Percentiles rank a stretch among this genome's conserved stretches.
Conservation (phyloP, 2,797 vertebrate species). For the Sardinella longiceps region DNA sequence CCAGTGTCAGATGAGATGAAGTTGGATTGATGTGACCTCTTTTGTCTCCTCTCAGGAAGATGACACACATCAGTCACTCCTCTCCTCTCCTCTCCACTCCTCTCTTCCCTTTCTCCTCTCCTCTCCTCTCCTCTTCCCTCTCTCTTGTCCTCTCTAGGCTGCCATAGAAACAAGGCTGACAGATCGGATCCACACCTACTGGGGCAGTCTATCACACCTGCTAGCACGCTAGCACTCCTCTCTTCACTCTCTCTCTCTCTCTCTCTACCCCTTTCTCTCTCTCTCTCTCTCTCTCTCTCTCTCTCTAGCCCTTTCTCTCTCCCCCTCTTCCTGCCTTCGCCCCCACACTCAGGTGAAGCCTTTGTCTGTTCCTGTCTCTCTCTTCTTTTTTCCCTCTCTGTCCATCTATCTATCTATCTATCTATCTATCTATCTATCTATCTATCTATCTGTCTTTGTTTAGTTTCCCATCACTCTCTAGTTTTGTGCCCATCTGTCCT, state of each 20-base stretch:
- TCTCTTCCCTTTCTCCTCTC: too few relatives aligned
- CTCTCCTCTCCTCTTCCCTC: too few relatives aligned
- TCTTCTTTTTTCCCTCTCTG: too few relatives aligned
- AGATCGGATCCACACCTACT: constrained; percentile 56
- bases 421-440: too few relatives aligned
- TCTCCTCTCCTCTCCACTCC: background rate
- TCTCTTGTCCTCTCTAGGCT: background rate
- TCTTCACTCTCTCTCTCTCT: background rate
- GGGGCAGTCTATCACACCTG: background rate
- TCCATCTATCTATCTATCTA: background rate
- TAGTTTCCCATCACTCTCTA: background rate
- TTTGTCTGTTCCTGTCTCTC: too few relatives aligned
- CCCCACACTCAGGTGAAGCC: too few relatives aligned
- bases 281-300: too few relatives aligned
- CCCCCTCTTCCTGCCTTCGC: too few relatives aligned
- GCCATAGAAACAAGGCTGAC: constrained; percentile 6
- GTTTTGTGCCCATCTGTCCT: background rate
- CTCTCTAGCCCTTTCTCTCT: too few relatives aligned
- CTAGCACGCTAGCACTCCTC: too few relatives aligned
- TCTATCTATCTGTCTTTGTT: too few relatives aligned
- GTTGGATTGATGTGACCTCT: background rate
- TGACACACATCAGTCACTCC: background rate
- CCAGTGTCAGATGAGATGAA: background rate
- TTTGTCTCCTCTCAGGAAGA: background rate
- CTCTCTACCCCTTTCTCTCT: background rate